Evolutionary conservation across 2,797 vertebrate genomes (phyloP).

Genomic region (Semaprochilodus insignis): DNA sequence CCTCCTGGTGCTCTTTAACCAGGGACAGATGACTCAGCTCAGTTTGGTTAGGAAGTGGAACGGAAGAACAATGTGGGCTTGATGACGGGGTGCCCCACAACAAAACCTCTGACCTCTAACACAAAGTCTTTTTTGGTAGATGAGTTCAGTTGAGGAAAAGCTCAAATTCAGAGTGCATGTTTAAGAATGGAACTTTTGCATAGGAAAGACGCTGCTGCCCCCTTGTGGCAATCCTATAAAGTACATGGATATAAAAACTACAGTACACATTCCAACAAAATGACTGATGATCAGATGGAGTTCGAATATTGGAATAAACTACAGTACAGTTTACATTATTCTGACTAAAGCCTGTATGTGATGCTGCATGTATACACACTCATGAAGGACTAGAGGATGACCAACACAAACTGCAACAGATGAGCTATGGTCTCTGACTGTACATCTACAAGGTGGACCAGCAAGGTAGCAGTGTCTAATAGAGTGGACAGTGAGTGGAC

Average conservation of each 20-base stretch:
- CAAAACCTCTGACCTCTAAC: neutral
- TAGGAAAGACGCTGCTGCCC: slow-evolving; percentile 20
- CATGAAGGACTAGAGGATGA: no score
- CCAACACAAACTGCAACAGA: no score
- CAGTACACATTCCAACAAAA: neutral
- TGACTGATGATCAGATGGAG: no score
- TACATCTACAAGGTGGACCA: no score
- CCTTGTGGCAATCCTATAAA: slow-evolving; percentile 11
- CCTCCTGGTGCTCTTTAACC: neutral
- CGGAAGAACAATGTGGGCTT: neutral
- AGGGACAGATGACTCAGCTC: neutral
- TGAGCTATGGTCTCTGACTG: no score
- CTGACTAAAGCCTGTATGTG: no score
- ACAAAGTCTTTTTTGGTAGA: neutral
- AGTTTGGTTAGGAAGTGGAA: neutral
- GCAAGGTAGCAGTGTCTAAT: no score
- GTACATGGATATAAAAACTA: neutral
- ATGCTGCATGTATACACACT: no score
- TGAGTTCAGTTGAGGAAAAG: neutral
- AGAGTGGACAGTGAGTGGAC: no score
- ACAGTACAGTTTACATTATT: no score
- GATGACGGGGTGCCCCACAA: neutral
- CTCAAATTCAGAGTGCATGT: neutral
- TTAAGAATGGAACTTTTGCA: neutral
- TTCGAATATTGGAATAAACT: no score